phyloP scores from a whole-genome alignment of 2,113 vertebrate species.

The Rattus rattus region DNA sequence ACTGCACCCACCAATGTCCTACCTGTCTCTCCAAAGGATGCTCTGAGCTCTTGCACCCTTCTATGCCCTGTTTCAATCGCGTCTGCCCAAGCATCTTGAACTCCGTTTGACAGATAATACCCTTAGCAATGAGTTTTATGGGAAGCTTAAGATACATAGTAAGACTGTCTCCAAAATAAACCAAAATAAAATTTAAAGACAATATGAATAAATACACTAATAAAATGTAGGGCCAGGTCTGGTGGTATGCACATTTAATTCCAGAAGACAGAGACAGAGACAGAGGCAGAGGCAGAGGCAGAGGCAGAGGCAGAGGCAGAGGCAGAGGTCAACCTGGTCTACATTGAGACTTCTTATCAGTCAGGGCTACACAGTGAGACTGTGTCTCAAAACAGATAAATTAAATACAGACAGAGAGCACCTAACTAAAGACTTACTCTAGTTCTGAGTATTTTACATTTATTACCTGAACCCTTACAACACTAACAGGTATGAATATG shows the following conservation, averaged over 20 bases:
- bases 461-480: constrained; percentile 14
- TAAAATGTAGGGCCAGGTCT: not conserved
- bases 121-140: not conserved
- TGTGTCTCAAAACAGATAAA: not conserved
- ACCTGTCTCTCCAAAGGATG: not conserved
- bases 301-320: too few species aligned
- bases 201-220: not conserved
- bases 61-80: not conserved
- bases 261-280: not conserved
- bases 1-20: not conserved
- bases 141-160: not conserved
- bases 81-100: not conserved
- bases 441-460: constrained; percentile 26
- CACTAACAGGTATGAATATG: not conserved
- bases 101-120: not conserved
- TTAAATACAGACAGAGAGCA: not conserved
- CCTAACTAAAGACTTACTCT: constrained; percentile 5
- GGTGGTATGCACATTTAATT: not conserved
- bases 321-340: not conserved
- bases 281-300: not conserved
- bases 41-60: not conserved
- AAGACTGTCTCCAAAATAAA: not conserved
- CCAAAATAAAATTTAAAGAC: not conserved
- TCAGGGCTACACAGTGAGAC: not conserved
- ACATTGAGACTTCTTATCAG: not conserved